Percentiles rank a stretch among this genome's conserved stretches.
These are phyloP conservation scores for Cepaea nemoralis DNA, from an alignment of 1,140 invertebrate species.

Conservation along the genomic window DNA sequence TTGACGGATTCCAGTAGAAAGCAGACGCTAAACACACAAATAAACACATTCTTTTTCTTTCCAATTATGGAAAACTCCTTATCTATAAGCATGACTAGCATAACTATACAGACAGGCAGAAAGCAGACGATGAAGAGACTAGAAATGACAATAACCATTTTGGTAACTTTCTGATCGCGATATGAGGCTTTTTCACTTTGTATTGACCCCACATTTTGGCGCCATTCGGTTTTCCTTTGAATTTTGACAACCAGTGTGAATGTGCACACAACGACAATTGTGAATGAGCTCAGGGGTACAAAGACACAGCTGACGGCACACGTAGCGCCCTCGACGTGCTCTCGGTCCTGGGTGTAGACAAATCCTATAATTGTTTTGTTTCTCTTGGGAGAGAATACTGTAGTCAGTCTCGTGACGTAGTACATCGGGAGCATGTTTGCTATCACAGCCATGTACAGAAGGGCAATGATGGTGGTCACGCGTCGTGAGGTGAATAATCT, in stretches of 20 bases:
- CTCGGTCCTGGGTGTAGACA: constrained; percentile 5
- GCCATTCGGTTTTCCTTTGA: not conserved
- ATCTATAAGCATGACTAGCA: constrained; percentile 2
- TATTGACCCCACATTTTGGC: not conserved
- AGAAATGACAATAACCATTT: constrained; percentile 30
- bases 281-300: not conserved
- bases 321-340: not conserved
- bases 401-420: not conserved
- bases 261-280: not conserved
- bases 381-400: not conserved
- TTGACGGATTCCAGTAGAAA: not conserved
- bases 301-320: not conserved
- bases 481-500: not conserved
- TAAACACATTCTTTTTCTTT: constrained; percentile 11
- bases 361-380: constrained; percentile 22
- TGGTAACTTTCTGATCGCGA: constrained; percentile 22
- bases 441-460: not conserved
- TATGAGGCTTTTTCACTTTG: not conserved
- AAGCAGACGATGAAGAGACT: constrained; percentile 1
- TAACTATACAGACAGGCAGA: constrained; percentile 8
- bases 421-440: constrained; percentile 2
- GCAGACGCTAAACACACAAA: not conserved
- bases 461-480: not conserved
- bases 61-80: constrained; percentile 7
- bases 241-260: not conserved